A percentile compares a stretch with the other conserved stretches of the same genome.
phyloP scores from a whole-genome alignment of 2,888 invertebrate genomes.

The Acanthosepion lycidas region DNA sequence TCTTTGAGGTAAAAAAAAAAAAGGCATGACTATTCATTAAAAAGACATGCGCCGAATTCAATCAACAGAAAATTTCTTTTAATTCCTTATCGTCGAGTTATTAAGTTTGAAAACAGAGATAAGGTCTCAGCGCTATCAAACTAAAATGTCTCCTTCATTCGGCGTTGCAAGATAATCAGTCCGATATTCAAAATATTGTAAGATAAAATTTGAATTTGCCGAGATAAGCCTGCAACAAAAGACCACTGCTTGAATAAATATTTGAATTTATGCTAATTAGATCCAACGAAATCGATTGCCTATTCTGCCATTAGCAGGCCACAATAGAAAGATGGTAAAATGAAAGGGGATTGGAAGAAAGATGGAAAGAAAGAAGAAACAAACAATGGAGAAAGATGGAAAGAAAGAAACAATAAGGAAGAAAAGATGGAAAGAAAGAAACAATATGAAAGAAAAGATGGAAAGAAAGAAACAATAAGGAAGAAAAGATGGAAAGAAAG shows the following conservation, averaged over 20 bases:
- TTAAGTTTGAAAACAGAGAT: constrained; percentile 33
- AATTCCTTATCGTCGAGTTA: neutral
- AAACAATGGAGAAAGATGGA: neutral
- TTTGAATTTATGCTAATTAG: constrained; percentile 33
- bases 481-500: too few species aligned
- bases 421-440: neutral
- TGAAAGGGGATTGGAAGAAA: neutral
- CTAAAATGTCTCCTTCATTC: neutral
- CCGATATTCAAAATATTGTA: neutral
- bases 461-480: neutral
- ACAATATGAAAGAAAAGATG: neutral
- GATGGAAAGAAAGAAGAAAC: neutral
- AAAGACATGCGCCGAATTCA: neutral
- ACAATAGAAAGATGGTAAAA: too few species aligned
- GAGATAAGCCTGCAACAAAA: neutral
- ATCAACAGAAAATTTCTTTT: neutral
- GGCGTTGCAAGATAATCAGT: neutral
- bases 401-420: neutral
- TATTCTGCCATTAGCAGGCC: neutral
- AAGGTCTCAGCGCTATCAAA: neutral
- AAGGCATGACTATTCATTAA: neutral
- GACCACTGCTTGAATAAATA: neutral
- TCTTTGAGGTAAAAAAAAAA: neutral
- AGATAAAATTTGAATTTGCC: neutral
- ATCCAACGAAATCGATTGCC: neutral